Base-by-base conservation (phyloP, 2,888 invertebrate species). In the Eilema griseolum region DNA sequence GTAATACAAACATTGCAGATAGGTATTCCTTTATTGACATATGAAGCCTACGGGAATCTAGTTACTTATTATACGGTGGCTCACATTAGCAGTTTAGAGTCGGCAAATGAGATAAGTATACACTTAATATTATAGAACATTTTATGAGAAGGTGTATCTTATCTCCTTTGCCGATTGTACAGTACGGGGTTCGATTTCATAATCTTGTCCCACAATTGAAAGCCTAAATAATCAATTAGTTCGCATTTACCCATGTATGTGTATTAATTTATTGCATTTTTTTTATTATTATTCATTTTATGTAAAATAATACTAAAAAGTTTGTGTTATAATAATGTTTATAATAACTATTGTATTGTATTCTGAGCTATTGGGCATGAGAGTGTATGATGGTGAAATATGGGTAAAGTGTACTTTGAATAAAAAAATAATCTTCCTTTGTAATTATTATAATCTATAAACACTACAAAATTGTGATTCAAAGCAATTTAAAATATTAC, bases 401-500 rank as follows among this genome's bases (percentile, higher is more conserved):
- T 82, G 85, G 88, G 87, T 85, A 87, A 90, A 89, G 90, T 92
- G 93, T 92, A 92, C 90, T 93, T 93, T 91, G 89, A 90, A 90
- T 88, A 89, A 89, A 89, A 41, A 89, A 90, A 89, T 86, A 93
- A 92, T 93, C 95, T 95, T 95, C 94, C 94, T 95, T 94, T 94
- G 92, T 95, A 94, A 93, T 94, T 92, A 95, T 92, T 92, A 92
- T 94, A 93, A 93, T 93, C 93, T 94, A 93, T 94, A 91, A 94
- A 95, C 95, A 95, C 95, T 93, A 95, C 90, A 89, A 92, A 94
- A 95, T 95, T 95, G 95, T 95, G 95, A 95, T 95, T 95, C 90
- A 90, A 94, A 94, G 93, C 95, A 95, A 95, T 95, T 95, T 93
- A 93, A 93, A 95, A 95, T 95, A 95, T 93, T 95, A 95, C 94